Conservation (phyloP, 1,140 invertebrate species). For the Drosophila simulans region DNA sequence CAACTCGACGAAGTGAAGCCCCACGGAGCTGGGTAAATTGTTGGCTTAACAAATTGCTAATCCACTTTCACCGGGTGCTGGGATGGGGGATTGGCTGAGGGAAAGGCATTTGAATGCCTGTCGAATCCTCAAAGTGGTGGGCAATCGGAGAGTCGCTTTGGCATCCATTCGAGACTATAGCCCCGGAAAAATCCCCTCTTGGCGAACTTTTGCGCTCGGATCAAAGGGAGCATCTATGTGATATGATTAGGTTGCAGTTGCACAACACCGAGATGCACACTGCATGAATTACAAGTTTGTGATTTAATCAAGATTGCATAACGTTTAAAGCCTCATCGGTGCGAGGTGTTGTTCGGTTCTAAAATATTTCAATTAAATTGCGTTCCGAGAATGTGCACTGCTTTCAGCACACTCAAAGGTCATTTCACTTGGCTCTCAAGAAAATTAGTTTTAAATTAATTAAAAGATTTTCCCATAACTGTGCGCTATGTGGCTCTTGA, state of each 20-base stretch:
- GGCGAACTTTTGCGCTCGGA: conserved; percentile 11
- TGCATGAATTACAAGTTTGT: conserved; percentile 16
- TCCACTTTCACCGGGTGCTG: conserved; percentile 37
- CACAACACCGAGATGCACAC: conserved; percentile 16
- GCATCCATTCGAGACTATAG: conserved; percentile 25
- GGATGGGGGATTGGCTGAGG: conserved; percentile 3
- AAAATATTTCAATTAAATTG: conserved; percentile 36
- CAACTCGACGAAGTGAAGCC: conserved; percentile 61
- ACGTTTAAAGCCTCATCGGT: conserved; percentile 9
- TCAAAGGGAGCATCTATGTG: conserved; percentile 34
- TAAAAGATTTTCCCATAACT: conserved; percentile 53
- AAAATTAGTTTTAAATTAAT: conserved; percentile 57
- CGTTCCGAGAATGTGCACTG: conserved; percentile 8
- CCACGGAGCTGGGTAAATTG: conserved; percentile 66
- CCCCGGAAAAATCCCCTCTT: conserved; percentile 29
- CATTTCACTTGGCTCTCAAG: conserved; percentile 38
- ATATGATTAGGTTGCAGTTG: conserved; percentile 42
- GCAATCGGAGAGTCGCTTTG: conserved; percentile 15
- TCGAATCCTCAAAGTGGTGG: conserved; percentile 23
- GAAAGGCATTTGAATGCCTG: conserved; percentile 28
- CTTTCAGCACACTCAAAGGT: conserved; percentile 42
- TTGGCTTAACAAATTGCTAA: conserved; percentile 80
- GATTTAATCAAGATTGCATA: conserved; percentile 12
- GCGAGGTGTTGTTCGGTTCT: not conserved
- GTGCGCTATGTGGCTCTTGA: conserved; percentile 33